Conservation (phyloP, 2,888 invertebrate species). For the Ophion ventricosus region DNA sequence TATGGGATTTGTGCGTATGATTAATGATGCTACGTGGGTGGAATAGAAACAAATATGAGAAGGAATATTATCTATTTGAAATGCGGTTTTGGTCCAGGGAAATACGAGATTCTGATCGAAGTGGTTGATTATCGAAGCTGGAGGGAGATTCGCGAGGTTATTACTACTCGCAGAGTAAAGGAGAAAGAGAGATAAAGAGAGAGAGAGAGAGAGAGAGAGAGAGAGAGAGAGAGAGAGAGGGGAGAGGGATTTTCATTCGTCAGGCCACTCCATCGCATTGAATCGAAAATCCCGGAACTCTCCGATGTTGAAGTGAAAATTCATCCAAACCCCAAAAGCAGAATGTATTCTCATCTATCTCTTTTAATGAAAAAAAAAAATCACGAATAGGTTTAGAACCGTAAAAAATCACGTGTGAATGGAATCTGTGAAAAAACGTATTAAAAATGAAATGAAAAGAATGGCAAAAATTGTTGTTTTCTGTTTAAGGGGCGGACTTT, state of each 20-base stretch:
- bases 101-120: conserved; percentile 55
- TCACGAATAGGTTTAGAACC: background rate
- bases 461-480: background rate
- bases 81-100: conserved; percentile 36
- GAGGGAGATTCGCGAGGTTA: conserved; percentile 61
- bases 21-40: conserved; percentile 38
- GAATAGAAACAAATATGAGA: conserved; percentile 29
- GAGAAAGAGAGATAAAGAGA: conserved; percentile 31
- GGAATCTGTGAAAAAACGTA: background rate
- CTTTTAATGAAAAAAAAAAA: background rate
- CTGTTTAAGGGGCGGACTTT: background rate
- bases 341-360: conserved; percentile 2
- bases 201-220: conserved; percentile 35
- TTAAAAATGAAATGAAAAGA: background rate
- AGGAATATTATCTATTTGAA: conserved; percentile 54
- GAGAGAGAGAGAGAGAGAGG: conserved; percentile 33
- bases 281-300: conserved; percentile 69
- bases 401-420: background rate
- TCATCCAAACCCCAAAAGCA: conserved; percentile 23
- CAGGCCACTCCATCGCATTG: conserved; percentile 68
- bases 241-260: conserved; percentile 61
- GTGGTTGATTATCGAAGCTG: conserved; percentile 64
- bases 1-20: conserved; percentile 51
- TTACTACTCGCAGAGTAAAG: conserved; percentile 53
- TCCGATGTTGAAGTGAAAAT: conserved; percentile 48